phyloP scores from a whole-genome alignment of 23 tunicate species.

The Corella eumyota region DNA sequence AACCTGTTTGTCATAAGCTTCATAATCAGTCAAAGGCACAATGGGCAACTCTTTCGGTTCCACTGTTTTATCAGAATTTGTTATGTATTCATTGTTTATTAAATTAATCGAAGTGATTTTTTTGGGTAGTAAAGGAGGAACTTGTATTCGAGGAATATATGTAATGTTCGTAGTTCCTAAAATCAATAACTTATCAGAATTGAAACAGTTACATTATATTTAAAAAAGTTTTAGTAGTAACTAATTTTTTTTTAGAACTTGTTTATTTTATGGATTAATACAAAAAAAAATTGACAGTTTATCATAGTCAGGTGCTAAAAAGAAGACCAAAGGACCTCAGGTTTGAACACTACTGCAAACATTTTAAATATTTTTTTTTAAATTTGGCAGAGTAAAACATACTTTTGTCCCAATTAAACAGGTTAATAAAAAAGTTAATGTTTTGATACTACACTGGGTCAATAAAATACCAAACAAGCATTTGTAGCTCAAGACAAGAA shows the following conservation, averaged over 20 bases:
- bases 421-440: no score
- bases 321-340: not conserved
- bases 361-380: no score
- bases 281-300: not conserved
- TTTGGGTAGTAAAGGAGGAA: constrained; percentile 14
- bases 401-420: no score
- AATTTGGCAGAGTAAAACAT: no score
- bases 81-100: not conserved
- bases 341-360: not conserved
- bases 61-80: not conserved
- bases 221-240: no score
- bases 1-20: constrained; percentile 67
- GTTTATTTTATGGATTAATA: not conserved
- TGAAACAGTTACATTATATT: no score
- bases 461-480: no score
- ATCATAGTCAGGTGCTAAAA: not conserved
- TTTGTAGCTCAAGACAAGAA: not conserved
- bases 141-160: constrained; percentile 74
- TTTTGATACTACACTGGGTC: no score
- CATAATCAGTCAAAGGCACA: constrained; percentile 30
- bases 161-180: constrained; percentile 86
- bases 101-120: not conserved
- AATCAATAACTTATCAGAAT: no score
- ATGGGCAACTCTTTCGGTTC: constrained; percentile 31
- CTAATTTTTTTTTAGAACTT: not conserved